Percentiles rank a stretch among this genome's conserved stretches.
Conservation (phyloP, 2,797 vertebrate genomes). For the Synanceia verrucosa region DNA sequence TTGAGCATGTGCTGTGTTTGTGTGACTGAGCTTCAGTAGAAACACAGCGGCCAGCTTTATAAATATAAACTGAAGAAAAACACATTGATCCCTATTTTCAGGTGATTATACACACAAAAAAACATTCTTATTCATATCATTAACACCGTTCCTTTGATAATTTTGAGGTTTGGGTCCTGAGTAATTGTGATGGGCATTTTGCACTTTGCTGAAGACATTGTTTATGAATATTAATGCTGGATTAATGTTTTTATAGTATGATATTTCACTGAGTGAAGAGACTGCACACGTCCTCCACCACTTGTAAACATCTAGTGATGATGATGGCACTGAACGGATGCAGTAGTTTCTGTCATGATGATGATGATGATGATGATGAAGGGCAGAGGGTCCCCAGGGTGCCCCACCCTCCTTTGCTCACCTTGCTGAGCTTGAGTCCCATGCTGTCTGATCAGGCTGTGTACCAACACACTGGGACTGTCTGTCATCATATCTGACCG, state of each 20-base stretch:
- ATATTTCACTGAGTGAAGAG: neutral
- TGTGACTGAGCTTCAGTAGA: no score
- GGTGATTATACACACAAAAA: no score
- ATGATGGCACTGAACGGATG: neutral
- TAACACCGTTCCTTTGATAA: no score
- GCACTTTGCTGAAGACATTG: no score
- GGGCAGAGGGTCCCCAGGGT: neutral
- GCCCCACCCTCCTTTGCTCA: constrained; percentile 57
- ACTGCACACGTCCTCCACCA: neutral
- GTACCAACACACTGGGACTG: constrained; percentile 29
- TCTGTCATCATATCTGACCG: constrained; percentile 69
- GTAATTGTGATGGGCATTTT: no score
- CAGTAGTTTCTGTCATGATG: neutral
- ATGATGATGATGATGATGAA: neutral
- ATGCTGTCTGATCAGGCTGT: constrained; percentile 71
- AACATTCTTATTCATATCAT: no score
- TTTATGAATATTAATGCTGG: neutral
- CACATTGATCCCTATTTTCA: no score
- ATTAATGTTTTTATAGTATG: neutral
- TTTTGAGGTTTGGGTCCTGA: no score
- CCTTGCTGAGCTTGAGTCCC: constrained; percentile 76
- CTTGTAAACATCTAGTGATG: neutral
- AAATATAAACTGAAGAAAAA: no score
- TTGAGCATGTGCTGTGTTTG: no score
- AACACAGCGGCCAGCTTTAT: no score